Evolutionary conservation across 2,888 invertebrate genomes (phyloP).

Genomic region (Tolmerus cingulatus): DNA sequence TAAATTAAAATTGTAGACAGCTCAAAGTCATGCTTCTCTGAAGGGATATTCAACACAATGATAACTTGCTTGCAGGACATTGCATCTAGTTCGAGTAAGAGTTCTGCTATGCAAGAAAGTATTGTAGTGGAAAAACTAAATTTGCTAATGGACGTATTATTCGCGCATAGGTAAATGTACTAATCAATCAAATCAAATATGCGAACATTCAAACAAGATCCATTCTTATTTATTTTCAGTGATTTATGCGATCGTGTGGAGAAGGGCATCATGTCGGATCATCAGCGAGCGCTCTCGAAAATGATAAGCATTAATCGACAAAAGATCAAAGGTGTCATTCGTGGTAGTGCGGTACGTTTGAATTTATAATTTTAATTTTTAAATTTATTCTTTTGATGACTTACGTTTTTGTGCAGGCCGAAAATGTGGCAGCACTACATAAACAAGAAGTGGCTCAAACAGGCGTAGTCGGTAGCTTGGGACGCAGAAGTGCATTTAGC

Average conservation of each 20-base stretch:
- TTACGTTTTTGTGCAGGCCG: slow-evolving; percentile 61
- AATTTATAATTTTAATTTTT: background rate
- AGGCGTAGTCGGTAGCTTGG: slow-evolving; percentile 69
- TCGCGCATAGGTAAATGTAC: slow-evolving; percentile 51
- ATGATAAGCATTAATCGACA: slow-evolving; percentile 70
- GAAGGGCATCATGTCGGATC: slow-evolving; percentile 69
- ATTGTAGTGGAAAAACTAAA: slow-evolving; percentile 51
- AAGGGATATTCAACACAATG: slow-evolving; percentile 50
- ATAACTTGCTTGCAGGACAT: slow-evolving; percentile 50
- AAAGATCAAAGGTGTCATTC: slow-evolving; percentile 71
- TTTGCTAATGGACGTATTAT: slow-evolving; percentile 51
- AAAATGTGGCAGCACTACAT: slow-evolving; percentile 69
- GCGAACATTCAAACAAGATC: background rate
- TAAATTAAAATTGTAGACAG: slow-evolving; percentile 42
- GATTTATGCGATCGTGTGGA: slow-evolving; percentile 71
- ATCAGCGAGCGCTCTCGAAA: slow-evolving; percentile 69
- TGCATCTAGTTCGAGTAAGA: slow-evolving; percentile 49
- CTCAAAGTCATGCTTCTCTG: slow-evolving; percentile 47
- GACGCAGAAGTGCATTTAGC: slow-evolving; percentile 69
- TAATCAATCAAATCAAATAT: background rate
- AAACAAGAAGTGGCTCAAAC: slow-evolving; percentile 71
- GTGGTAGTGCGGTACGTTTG: slow-evolving; percentile 68
- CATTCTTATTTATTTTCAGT: slow-evolving; percentile 41
- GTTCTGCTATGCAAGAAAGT: slow-evolving; percentile 49
- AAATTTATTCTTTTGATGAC: background rate